Evolutionary conservation across 2,113 vertebrate species (phyloP).

Genomic region (Crotophaga sulcirostris): DNA sequence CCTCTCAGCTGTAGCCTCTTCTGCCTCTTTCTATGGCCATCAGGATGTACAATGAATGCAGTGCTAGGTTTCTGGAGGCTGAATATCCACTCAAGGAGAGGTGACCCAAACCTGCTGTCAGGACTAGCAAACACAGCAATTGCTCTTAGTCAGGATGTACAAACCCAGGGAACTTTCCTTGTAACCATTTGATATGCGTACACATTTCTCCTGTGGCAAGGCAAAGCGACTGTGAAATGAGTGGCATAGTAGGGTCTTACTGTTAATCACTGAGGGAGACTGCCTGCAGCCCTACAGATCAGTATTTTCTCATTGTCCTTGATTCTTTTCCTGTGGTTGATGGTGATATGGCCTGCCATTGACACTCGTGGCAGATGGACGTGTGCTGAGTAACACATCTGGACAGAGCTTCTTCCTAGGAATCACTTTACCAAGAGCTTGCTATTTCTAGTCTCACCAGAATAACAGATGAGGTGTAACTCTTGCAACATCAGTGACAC

Average conservation of each 20-base stretch:
- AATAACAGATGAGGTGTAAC: neutral
- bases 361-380: neutral
- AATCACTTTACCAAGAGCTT: neutral
- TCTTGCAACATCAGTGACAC: neutral
- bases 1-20: neutral
- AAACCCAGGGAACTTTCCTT: neutral
- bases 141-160: neutral
- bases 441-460: neutral
- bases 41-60: neutral
- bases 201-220: neutral
- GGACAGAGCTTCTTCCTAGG: neutral
- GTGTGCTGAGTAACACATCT: neutral
- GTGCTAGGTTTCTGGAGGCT: neutral
- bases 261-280: neutral
- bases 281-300: neutral
- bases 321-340: neutral
- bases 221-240: neutral
- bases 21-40: neutral
- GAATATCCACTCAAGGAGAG: neutral
- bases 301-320: neutral
- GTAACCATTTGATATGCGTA: neutral
- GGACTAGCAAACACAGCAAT: neutral
- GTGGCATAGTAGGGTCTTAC: neutral
- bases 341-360: neutral
- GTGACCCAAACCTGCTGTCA: neutral